A percentile compares a stretch with the other conserved stretches of the same genome.
These are phyloP conservation scores for Trididemnum clinides DNA, from an alignment of 23 tunicate genomes.

Conservation along the genomic window DNA sequence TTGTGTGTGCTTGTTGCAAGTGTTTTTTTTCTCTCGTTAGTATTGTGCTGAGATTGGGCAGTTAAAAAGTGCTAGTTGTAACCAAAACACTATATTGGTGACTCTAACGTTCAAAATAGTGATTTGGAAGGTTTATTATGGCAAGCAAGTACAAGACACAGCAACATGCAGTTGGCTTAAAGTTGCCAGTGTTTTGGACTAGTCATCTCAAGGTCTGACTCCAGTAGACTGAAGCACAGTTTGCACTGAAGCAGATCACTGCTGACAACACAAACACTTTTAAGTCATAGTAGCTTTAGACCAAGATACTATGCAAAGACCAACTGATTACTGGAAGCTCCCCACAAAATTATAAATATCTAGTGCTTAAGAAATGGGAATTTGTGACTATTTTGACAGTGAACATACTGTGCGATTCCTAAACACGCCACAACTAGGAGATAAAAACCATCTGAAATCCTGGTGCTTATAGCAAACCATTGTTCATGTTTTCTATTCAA, in stretches of 20 bases:
- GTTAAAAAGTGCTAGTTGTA: too few species aligned
- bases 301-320: neutral
- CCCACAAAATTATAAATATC: neutral
- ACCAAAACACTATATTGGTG: too few species aligned
- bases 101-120: too few species aligned
- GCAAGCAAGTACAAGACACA: neutral
- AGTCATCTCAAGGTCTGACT: neutral
- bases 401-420: neutral
- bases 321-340: neutral
- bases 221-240: neutral
- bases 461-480: neutral
- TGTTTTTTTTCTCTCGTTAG: too few species aligned
- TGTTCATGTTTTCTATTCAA: neutral
- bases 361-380: neutral
- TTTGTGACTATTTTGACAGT: neutral
- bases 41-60: too few species aligned
- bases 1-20: too few species aligned
- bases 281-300: neutral
- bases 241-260: neutral
- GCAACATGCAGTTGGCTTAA: neutral
- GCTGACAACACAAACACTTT: neutral
- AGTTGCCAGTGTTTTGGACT: neutral
- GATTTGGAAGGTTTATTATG: too few species aligned
- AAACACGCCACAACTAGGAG: neutral
- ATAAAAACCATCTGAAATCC: neutral